Evolutionary conservation across 2,113 vertebrate species (phyloP).

Genomic region (Megaptera novaeangliae): DNA sequence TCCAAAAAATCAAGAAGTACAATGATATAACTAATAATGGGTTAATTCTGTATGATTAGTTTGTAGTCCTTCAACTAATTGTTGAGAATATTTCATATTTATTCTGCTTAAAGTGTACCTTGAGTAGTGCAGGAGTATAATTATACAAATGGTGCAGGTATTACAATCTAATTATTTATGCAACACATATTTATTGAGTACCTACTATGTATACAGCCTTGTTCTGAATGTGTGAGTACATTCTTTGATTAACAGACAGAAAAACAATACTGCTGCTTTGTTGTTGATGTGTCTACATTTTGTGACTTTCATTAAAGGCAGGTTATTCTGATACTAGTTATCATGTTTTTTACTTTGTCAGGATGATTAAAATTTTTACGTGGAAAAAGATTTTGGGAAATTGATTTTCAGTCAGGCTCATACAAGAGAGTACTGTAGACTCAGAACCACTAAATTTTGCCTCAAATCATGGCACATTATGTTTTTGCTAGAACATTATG

Average conservation of each 20-base stretch:
- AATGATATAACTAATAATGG: background rate
- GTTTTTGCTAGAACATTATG: background rate
- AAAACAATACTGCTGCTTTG: background rate
- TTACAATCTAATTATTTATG: background rate
- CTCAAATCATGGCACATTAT: background rate
- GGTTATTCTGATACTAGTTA: background rate
- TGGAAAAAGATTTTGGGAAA: background rate
- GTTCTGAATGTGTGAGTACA: background rate
- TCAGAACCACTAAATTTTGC: background rate
- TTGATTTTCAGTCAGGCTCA: background rate
- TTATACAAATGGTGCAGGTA: background rate
- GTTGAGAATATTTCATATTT: background rate
- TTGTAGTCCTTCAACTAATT: background rate
- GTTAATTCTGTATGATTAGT: background rate
- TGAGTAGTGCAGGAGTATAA: background rate
- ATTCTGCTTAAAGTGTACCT: background rate
- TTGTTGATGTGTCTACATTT: background rate
- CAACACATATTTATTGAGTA: background rate
- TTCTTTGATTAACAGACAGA: background rate
- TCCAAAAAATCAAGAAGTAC: background rate
- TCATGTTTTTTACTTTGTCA: constrained; percentile 31
- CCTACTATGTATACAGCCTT: background rate
- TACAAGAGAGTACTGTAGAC: background rate
- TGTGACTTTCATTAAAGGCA: background rate
- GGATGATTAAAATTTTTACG: background rate